Evolutionary conservation across 2,797 vertebrate species (phyloP).

Genomic region (Parambassis ranga): DNA sequence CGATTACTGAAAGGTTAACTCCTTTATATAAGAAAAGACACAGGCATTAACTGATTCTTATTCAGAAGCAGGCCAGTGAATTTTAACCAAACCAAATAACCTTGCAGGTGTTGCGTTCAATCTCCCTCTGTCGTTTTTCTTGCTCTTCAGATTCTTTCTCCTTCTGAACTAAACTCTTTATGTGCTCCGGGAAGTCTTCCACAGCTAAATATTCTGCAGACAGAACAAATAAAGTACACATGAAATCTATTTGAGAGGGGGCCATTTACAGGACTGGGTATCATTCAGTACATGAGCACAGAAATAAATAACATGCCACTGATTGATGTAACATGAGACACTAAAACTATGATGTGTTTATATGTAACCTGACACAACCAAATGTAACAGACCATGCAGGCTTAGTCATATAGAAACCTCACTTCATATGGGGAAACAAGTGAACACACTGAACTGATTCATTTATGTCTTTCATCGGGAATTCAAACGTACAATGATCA

Average conservation of each 20-base stretch:
- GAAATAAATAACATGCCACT: background rate
- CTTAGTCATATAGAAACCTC: no score
- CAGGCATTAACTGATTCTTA: background rate
- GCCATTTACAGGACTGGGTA: background rate
- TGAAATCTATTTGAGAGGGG: background rate
- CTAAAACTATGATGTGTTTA: background rate
- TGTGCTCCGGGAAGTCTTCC: conserved; percentile 94
- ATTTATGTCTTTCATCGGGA: no score
- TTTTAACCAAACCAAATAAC: conserved; percentile 60
- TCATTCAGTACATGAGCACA: background rate
- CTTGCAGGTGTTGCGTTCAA: conserved; percentile 99
- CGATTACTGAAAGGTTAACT: background rate
- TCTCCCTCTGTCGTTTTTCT: conserved; percentile 96
- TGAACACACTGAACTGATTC: no score
- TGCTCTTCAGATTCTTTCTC: conserved; percentile 97
- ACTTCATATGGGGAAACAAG: no score
- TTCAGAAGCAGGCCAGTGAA: background rate
- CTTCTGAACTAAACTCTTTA: conserved; percentile 91
- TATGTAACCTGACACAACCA: background rate
- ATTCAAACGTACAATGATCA: no score
- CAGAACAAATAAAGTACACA: conserved; percentile 4
- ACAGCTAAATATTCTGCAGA: conserved; percentile 89
- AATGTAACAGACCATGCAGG: background rate
- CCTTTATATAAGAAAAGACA: background rate
- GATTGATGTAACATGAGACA: background rate